Conservation (phyloP, 2,113 vertebrate species). For the Megaceryle maxima region DNA sequence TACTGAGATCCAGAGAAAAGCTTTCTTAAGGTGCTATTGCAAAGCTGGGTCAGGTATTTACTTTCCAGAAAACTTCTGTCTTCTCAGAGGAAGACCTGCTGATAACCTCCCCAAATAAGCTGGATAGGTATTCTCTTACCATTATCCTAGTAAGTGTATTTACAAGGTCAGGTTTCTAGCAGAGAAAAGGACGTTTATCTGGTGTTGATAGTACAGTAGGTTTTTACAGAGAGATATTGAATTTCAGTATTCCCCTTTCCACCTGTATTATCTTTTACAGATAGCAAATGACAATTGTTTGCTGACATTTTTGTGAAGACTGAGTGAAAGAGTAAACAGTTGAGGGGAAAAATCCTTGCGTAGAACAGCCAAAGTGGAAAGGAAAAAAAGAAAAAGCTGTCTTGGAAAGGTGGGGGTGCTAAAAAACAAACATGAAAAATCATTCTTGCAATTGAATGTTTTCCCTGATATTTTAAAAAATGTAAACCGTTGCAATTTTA, state of each 20-base stretch:
- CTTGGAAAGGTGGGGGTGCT: not conserved
- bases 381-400: not conserved
- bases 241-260: conserved; percentile 31
- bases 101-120: not conserved
- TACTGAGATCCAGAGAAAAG: not conserved
- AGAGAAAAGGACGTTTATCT: conserved; percentile 22
- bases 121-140: not conserved
- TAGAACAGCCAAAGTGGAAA: not conserved
- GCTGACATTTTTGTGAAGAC: conserved; percentile 32
- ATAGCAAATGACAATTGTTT: conserved; percentile 43
- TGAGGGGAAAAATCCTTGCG: not conserved
- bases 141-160: not conserved
- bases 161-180: conserved; percentile 9
- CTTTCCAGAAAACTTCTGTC: not conserved
- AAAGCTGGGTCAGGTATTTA: not conserved
- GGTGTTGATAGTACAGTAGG: conserved; percentile 1
- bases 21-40: not conserved
- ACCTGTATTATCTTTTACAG: conserved; percentile 41
- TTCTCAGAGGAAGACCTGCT: not conserved
- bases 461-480: not conserved
- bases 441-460: not conserved
- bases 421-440: not conserved
- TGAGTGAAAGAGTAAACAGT: not conserved
- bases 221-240: not conserved
- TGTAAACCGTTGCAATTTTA: not conserved